These are phyloP conservation scores for Epirrita christyi DNA, from an alignment of 2,888 invertebrate species.

Conservation along the genomic window DNA sequence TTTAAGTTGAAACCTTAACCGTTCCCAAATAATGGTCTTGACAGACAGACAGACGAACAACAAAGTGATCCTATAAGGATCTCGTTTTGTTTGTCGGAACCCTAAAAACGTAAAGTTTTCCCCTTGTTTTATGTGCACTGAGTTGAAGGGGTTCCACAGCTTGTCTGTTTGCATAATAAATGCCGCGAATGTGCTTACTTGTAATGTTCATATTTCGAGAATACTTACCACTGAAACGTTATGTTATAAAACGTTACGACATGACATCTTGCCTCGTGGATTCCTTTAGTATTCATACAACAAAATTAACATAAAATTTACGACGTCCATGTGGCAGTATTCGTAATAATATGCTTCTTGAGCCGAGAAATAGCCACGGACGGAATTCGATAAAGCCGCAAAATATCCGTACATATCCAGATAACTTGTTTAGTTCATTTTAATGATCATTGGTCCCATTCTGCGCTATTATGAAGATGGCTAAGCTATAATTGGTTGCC, in stretches of 20 bases:
- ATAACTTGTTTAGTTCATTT: too few relatives aligned
- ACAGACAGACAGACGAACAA: too few relatives aligned
- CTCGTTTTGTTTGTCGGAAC: too few relatives aligned
- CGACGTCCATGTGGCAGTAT: conserved; percentile 29
- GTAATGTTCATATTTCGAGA: conserved; percentile 30
- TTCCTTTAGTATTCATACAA: conserved; percentile 31
- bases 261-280: conserved; percentile 31
- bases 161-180: conserved; percentile 32
- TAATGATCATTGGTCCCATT: too few relatives aligned
- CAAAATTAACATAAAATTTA: conserved; percentile 37
- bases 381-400: conserved; percentile 25
- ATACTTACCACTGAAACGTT: conserved; percentile 22
- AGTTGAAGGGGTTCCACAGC: conserved; percentile 20
- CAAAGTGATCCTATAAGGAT: too few relatives aligned
- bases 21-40: too few relatives aligned
- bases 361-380: conserved; percentile 22
- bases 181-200: conserved; percentile 26
- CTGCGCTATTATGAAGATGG: too few relatives aligned
- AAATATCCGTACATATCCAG: not conserved
- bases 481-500: too few relatives aligned
- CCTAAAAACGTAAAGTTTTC: too few relatives aligned
- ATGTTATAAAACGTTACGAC: conserved; percentile 32
- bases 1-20: too few relatives aligned
- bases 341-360: conserved; percentile 27
- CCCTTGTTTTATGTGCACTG: conserved; percentile 17